Percentiles rank a stretch among this genome's conserved stretches.
Conservation (phyloP, 1,140 invertebrate species). For the Brachystomella parvula region DNA sequence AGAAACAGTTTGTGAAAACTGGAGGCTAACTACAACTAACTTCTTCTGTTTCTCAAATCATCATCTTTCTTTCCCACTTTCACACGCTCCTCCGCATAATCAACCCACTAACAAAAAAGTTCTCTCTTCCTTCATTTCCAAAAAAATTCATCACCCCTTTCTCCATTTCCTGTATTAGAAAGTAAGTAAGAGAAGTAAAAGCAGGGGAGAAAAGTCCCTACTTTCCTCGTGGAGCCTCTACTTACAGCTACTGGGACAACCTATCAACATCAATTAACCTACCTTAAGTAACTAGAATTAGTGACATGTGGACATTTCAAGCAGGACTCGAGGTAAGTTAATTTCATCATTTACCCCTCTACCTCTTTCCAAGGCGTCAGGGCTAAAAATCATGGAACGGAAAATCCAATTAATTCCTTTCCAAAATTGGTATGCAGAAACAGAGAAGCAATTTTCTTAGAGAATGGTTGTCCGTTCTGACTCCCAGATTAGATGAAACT, state of each 20-base stretch:
- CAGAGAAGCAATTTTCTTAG: constrained; percentile 36
- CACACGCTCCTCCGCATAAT: not conserved
- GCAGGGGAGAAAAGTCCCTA: not conserved
- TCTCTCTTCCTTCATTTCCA: not conserved
- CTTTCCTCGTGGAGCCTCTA: not conserved
- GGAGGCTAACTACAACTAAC: not conserved
- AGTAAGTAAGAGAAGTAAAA: not conserved
- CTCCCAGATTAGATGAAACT: constrained; percentile 35
- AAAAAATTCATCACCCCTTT: too few species aligned
- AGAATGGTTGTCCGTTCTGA: constrained; percentile 26
- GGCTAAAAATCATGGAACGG: constrained; percentile 23
- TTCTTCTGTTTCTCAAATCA: not conserved
- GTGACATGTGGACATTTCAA: constrained; percentile 23
- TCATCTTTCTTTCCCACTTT: not conserved
- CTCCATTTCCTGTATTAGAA: not conserved
- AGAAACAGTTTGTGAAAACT: not conserved
- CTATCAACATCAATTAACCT: too few species aligned
- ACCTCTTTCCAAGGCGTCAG: not conserved
- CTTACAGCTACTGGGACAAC: too few species aligned
- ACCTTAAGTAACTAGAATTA: too few species aligned
- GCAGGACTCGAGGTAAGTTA: constrained; percentile 35
- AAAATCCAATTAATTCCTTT: constrained; percentile 34
- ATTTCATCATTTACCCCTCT: not conserved
- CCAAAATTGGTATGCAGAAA: constrained; percentile 37
- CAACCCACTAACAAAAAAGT: not conserved